Base-by-base conservation (phyloP, 2,888 invertebrate species). In the Cistogaster globosa region DNA sequence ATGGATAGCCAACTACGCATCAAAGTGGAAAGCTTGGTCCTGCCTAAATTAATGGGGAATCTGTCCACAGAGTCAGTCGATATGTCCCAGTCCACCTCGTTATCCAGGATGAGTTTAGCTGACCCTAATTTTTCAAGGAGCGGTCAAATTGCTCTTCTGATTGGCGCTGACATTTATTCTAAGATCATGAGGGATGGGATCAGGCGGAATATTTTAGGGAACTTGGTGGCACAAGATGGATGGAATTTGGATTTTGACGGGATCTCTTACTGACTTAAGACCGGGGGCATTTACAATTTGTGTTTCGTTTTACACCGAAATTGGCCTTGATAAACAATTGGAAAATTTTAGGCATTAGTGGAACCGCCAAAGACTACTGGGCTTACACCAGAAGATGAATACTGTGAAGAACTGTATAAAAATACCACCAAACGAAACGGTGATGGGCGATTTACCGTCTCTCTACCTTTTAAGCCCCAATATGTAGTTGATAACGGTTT, bases 341-440 rank as follows among this genome's bases (percentile, higher is more conserved):
- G 71, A 60, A 9, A 72, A 60, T 72, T 72, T 60, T 72, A 45
- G 58, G 32, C 18, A 9, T n/a, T 71, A n/a, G 71, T 58, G 26
- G 69, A 69, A 36, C 69, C 69, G 6, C 69, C 69, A 18, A 20
- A 11, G 14, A 2, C 6, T 53, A 26, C 26, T 26, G 26, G 26
- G 26, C 4, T 26, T 11, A 53, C 53, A 20, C 18, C 55, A 11
- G 55, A 55, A 22, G 55, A 55, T 6, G 55, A 55, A 55, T 55
- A 55, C 22, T 55, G 55, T 14, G 55, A 55, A 55, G 55, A 55
- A 11, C 55, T 12, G 20, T 55, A 22, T 22, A 55, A 22, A 3
- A 55, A 22, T 0, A 55, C 55, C 11, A 14, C 20, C 20, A 53
- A 53, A 7, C 6, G 53, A 53, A 53, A 18, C 18, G 18, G 20